Evolutionary conservation across 2,888 invertebrate species (phyloP).

Genomic region (Halocaridina rubra): DNA sequence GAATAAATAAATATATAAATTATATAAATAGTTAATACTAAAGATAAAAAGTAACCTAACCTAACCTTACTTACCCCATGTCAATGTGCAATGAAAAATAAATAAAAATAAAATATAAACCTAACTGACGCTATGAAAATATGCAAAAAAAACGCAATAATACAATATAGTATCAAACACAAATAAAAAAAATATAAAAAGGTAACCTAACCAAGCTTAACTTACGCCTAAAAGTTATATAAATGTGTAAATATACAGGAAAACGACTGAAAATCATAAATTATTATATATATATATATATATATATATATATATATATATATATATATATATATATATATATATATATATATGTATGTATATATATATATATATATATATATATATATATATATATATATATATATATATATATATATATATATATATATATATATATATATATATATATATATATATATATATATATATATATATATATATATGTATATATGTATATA

Average conservation of each 20-base stretch:
- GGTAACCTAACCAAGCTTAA: too few relatives aligned
- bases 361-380: slow-evolving; percentile 12
- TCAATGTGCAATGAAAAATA: too few relatives aligned
- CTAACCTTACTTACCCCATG: too few relatives aligned
- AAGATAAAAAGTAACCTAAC: too few relatives aligned
- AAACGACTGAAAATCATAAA: not conserved
- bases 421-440: slow-evolving; percentile 11
- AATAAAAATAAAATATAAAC: too few relatives aligned
- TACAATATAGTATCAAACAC: too few relatives aligned
- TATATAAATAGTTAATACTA: too few relatives aligned
- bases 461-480: not conserved
- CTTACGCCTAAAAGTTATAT: too few relatives aligned
- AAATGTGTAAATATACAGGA: not conserved
- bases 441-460: not conserved
- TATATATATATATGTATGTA: slow-evolving; percentile 3
- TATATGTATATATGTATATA: not conserved
- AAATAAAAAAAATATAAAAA: too few relatives aligned
- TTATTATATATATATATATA: not conserved
- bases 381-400: slow-evolving; percentile 4
- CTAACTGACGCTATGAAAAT: too few relatives aligned
- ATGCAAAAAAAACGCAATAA: too few relatives aligned
- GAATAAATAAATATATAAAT: too few relatives aligned
- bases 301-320: slow-evolving; percentile 6
- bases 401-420: slow-evolving; percentile 7
- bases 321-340: slow-evolving; percentile 11